Evolutionary conservation across 2,888 invertebrate genomes (phyloP), one percentile per base, ranked within the genome.

Genomic region (Cotesia congregata): DNA sequence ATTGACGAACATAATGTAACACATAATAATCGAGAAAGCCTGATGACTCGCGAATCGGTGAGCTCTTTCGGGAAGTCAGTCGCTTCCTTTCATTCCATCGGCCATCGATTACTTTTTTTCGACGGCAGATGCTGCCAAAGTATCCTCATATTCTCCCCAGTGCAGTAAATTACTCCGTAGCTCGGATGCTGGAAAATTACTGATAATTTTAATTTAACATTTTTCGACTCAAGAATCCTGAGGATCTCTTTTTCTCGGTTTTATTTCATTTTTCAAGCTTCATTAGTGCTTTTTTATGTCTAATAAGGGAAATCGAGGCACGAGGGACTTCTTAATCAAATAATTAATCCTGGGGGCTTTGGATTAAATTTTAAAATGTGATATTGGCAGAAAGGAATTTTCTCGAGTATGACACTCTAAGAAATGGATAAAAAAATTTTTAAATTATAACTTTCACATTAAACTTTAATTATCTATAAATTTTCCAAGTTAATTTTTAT

Each of bases 1-100:
- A 12, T 20, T 1, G 17, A 50, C 2, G 50, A 71, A 60, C 17
- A 60, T 38, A 61, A 40, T 61, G 61, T n/a, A 61, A 38, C 15
- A 71, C 59, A 59, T 59, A 39, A 70, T 59, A 41, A 71, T 40
- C 15, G 70, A 70, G 60, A 59, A 60, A 70, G 70, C 38, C 39
- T 38, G 61, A 70, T 60, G 61, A 70, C 30, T 60, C 70, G 59
- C 69, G 20, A 12, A 59, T 17, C 75, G 62, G 38, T 61, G 61
- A 72, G 74, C 76, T 38, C 78, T 77, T 79, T 77, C 79, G 76
- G 74, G 60, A 76, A 78, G 76, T 80, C 75, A 77, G 77, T 80
- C 77, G 72, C 71, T 65, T 77, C 77, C 71, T 78, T 80, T 78
- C 79, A 30, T 30, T 30, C 30, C 30, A 30, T 30, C 30, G 30